Conservation (phyloP, 2,797 vertebrate genomes). For the Scyliorhinus canicula region DNA sequence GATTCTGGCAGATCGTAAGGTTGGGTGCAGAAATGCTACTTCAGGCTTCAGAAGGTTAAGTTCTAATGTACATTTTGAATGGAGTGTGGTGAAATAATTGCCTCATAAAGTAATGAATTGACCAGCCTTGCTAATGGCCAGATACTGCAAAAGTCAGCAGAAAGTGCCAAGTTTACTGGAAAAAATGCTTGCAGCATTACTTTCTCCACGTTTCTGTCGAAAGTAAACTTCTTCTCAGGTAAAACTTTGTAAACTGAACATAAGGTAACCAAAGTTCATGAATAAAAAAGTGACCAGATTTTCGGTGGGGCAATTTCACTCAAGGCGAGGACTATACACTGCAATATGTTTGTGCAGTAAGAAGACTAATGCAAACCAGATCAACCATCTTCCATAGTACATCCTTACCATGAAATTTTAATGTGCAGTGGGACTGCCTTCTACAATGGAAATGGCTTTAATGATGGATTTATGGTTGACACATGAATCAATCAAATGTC, state of each 20-base stretch:
- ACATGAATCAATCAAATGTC: constrained; percentile 53
- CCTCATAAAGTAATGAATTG: constrained; percentile 77
- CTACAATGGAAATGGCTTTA: constrained; percentile 56
- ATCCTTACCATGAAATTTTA: constrained; percentile 58
- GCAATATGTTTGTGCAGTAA: constrained; percentile 16
- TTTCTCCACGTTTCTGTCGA: constrained; percentile 48
- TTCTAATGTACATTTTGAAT: constrained; percentile 88
- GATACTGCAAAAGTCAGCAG: constrained; percentile 75
- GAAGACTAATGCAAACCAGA: constrained; percentile 40
- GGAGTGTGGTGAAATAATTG: constrained; percentile 78
- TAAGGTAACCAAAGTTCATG: neutral
- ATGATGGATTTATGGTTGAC: constrained; percentile 54
- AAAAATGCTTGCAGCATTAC: constrained; percentile 66
- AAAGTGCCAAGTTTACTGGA: constrained; percentile 68
- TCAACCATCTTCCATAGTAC: constrained; percentile 50
- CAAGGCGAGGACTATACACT: neutral
- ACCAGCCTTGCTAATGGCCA: constrained; percentile 69
- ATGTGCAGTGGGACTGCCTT: constrained; percentile 51
- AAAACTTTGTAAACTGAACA: constrained; percentile 37
- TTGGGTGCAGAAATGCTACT: constrained; percentile 83
- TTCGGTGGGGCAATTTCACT: neutral
- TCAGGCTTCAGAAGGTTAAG: constrained; percentile 87
- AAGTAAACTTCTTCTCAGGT: constrained; percentile 53
- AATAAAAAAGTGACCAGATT: neutral
- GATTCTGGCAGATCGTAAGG: constrained; percentile 76